phyloP scores from a whole-genome alignment of 2,113 vertebrate genomes.

The Megalops atlanticus region DNA sequence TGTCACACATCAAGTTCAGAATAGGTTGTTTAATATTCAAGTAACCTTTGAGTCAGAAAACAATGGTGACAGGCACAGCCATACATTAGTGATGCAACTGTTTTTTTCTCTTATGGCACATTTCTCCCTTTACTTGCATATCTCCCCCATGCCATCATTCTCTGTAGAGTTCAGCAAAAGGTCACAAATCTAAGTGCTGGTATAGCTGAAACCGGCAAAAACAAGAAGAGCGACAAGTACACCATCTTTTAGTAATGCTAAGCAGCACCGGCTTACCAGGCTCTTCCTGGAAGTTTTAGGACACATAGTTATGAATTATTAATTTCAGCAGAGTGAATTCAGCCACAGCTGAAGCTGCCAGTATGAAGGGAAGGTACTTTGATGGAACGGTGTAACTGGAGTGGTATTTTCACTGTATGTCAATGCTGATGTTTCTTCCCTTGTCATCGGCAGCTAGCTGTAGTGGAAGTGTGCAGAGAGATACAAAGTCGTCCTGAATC shows the following conservation, averaged over 20 bases:
- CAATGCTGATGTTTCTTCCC: neutral
- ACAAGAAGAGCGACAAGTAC: conserved; percentile 52
- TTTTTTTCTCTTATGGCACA: conserved; percentile 21
- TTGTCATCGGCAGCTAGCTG: neutral
- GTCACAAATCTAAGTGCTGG: conserved; percentile 54
- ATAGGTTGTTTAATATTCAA: conserved; percentile 62
- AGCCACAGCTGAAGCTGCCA: neutral
- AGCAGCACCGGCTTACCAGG: conserved; percentile 39
- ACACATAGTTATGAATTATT: conserved; percentile 12
- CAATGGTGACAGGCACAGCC: conserved; percentile 29
- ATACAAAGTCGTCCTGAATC: neutral
- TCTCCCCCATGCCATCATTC: conserved; percentile 40
- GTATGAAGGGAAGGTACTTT: neutral
- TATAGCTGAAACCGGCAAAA: conserved; percentile 40
- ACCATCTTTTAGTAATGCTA: conserved; percentile 40
- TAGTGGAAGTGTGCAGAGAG: neutral
- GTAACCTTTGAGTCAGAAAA: conserved; percentile 42
- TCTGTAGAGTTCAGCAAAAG: conserved; percentile 47
- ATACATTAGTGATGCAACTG: conserved; percentile 37
- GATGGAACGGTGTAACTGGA: neutral
- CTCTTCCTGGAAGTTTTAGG: neutral
- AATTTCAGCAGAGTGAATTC: neutral
- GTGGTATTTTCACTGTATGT: neutral
- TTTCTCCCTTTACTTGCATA: too few species aligned
- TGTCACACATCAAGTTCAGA: conserved; percentile 50